Conservation (phyloP, 1,140 invertebrate genomes). For the Aphaenogaster ashmeadi region DNA sequence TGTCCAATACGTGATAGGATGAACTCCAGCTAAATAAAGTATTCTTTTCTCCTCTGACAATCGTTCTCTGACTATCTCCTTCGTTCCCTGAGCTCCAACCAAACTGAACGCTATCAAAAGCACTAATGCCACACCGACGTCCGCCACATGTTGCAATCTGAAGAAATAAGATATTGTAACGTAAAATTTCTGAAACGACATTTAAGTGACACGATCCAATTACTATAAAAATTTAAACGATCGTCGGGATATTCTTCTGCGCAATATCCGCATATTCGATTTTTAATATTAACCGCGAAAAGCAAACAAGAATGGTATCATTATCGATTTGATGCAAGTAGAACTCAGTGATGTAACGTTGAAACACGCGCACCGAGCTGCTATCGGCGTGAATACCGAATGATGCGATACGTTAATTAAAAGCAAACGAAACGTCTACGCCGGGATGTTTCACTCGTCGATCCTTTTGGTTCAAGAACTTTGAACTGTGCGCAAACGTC, state of each 20-base stretch:
- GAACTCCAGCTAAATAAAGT: constrained; percentile 89
- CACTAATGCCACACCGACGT: constrained; percentile 90
- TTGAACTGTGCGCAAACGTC: constrained; percentile 6
- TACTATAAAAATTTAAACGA: not conserved
- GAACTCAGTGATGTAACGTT: constrained; percentile 4
- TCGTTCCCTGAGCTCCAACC: constrained; percentile 88
- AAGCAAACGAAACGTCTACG: constrained; percentile 68
- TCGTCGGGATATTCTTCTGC: not conserved
- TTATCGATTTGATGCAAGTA: constrained; percentile 28
- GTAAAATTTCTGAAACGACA: not conserved
- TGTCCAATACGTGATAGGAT: constrained; percentile 88
- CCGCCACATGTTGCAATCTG: constrained; percentile 90
- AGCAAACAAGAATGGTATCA: constrained; percentile 10
- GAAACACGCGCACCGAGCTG: not conserved
- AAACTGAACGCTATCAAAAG: constrained; percentile 89
- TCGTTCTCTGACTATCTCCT: constrained; percentile 89
- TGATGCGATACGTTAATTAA: constrained; percentile 70
- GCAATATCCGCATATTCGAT: not conserved
- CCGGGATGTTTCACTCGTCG: not conserved
- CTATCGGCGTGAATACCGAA: constrained; percentile 33
- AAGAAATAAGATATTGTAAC: constrained; percentile 7
- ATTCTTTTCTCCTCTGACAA: constrained; percentile 89
- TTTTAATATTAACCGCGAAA: constrained; percentile 32
- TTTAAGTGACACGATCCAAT: not conserved
- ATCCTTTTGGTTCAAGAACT: not conserved